These are phyloP conservation scores for Eupithecia abbreviata DNA, from an alignment of 2,888 invertebrate species.

Conservation along the genomic window DNA sequence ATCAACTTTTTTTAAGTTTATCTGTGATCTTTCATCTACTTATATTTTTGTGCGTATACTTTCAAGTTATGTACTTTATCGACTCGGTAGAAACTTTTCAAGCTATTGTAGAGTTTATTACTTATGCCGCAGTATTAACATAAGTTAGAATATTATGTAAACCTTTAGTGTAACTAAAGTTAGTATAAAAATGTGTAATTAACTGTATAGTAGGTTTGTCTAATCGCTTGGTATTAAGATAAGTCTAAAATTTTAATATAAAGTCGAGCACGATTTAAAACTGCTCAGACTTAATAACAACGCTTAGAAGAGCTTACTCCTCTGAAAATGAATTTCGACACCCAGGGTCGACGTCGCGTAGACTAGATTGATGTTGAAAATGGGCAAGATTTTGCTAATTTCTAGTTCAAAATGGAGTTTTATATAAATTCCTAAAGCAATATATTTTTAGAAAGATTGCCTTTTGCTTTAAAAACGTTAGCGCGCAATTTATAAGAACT, in stretches of 20 bases:
- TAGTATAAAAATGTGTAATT: not conserved
- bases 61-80: not conserved
- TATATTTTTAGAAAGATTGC: not conserved
- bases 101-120: not conserved
- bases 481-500: not conserved
- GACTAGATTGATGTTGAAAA: slow-evolving; percentile 28
- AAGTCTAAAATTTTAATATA: slow-evolving; percentile 22
- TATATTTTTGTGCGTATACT: not conserved
- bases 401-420: not conserved
- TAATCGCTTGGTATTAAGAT: slow-evolving; percentile 7
- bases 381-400: slow-evolving; percentile 27
- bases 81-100: not conserved
- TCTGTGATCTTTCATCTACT: not conserved
- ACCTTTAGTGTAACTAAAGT: not conserved
- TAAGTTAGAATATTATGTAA: not conserved
- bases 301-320: slow-evolving; percentile 35
- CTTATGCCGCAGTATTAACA: not conserved
- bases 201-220: not conserved
- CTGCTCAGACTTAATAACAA: slow-evolving; percentile 31
- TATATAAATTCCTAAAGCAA: not conserved
- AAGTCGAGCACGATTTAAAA: slow-evolving; percentile 27
- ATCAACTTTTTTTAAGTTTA: not conserved
- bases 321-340: slow-evolving; percentile 36
- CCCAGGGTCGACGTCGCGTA: slow-evolving; percentile 23
- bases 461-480: not conserved